Percentiles rank a stretch among this genome's conserved stretches.
phyloP scores from a whole-genome alignment of 2,888 invertebrate species.

The Leptopterna dolabrata region DNA sequence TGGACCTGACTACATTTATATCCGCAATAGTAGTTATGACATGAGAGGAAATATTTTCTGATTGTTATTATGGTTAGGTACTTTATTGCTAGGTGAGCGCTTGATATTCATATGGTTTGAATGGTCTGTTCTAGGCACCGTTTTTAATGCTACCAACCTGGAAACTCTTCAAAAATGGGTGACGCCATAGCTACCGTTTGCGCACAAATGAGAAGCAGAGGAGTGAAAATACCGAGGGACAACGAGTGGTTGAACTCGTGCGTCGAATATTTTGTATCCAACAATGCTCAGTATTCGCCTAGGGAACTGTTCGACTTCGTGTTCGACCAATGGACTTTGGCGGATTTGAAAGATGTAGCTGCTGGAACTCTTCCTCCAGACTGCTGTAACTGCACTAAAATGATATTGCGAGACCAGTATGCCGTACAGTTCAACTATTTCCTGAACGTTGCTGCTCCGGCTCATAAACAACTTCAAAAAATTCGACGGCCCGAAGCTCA shows the following conservation, averaged over 20 bases:
- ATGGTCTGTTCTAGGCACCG: background rate
- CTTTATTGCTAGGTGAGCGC: too few relatives aligned
- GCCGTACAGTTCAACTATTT: conserved; percentile 61
- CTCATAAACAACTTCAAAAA: conserved; percentile 63
- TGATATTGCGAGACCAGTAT: conserved; percentile 59
- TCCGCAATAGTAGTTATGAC: too few relatives aligned
- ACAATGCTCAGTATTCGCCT: background rate
- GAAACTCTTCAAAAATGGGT: background rate
- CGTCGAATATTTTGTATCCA: conserved; percentile 52
- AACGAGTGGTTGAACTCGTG: conserved; percentile 57
- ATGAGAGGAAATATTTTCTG: too few relatives aligned
- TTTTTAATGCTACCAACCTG: background rate
- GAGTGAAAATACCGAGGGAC: conserved; percentile 43
- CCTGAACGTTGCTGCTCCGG: conserved; percentile 62
- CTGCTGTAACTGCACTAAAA: conserved; percentile 54
- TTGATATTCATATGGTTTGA: too few relatives aligned
- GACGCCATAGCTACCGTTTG: conserved; percentile 35
- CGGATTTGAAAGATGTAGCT: conserved; percentile 62
- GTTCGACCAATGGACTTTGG: conserved; percentile 62
- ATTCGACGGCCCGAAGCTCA: conserved; percentile 57
- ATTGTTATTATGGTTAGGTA: too few relatives aligned
- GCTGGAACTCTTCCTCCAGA: conserved; percentile 60
- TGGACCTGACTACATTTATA: too few relatives aligned
- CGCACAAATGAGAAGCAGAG: conserved; percentile 47
- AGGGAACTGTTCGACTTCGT: conserved; percentile 60